Evolutionary conservation across 1,140 invertebrate species (phyloP).

Genomic region (Psilanteris sp.): DNA sequence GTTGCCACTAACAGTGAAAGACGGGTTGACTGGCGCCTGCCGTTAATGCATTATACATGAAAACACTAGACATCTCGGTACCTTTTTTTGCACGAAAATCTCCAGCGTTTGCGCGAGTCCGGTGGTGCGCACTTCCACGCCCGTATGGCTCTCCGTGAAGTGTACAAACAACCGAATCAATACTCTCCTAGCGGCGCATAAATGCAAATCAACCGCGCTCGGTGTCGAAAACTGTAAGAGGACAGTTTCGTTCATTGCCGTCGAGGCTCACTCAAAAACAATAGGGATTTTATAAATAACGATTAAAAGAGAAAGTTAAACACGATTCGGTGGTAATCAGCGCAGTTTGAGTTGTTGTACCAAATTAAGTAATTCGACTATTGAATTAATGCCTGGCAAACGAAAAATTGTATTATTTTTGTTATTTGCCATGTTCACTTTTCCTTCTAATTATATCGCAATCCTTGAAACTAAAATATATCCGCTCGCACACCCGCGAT

Average conservation of each 20-base stretch:
- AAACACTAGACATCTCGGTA: constrained; percentile 49
- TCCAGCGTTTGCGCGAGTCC: constrained; percentile 31
- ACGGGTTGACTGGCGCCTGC: constrained; percentile 54
- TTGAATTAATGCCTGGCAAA: too few relatives aligned
- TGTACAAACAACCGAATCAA: constrained; percentile 56
- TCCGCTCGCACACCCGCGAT: too few relatives aligned
- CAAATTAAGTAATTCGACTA: too few relatives aligned
- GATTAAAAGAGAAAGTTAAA: too few relatives aligned
- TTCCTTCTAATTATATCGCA: too few relatives aligned
- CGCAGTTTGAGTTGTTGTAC: too few relatives aligned
- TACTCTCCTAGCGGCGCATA: constrained; percentile 40
- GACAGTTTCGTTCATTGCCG: constrained; percentile 42
- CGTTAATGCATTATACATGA: constrained; percentile 63
- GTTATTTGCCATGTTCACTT: too few relatives aligned
- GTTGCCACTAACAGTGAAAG: constrained; percentile 38
- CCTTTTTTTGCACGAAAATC: constrained; percentile 42
- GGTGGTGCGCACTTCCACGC: constrained; percentile 36
- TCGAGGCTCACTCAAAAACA: constrained; percentile 27
- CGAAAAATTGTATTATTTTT: too few relatives aligned
- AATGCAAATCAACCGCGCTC: constrained; percentile 48
- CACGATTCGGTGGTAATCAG: too few relatives aligned
- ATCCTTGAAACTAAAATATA: too few relatives aligned
- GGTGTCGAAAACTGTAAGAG: constrained; percentile 44
- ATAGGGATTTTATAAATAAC: constrained; percentile 39
- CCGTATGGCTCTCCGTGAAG: constrained; percentile 35